Evolutionary conservation across 2,113 vertebrate species (phyloP).

Genomic region (Saguinus imperator): DNA sequence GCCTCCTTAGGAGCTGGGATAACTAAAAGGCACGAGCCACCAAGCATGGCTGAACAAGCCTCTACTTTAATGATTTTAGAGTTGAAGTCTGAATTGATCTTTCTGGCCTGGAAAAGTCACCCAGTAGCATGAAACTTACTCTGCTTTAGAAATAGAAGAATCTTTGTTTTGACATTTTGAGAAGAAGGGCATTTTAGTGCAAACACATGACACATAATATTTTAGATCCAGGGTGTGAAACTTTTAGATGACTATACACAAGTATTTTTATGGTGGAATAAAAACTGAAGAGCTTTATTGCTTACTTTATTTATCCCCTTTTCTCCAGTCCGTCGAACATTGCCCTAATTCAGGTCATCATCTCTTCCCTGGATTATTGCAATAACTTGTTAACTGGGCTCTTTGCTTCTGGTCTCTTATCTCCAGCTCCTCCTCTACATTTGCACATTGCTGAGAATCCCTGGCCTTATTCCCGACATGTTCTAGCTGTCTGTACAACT

Average conservation of each 20-base stretch:
- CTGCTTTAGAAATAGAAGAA: background rate
- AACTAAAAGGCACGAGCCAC: background rate
- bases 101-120: background rate
- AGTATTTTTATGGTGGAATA: background rate
- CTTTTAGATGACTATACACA: background rate
- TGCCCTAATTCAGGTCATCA: background rate
- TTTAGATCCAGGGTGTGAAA: background rate
- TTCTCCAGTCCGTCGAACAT: too few species aligned
- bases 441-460: background rate
- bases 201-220: background rate
- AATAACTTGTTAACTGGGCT: background rate
- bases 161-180: background rate
- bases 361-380: background rate
- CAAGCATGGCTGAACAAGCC: background rate
- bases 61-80: background rate
- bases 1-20: background rate
- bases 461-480: too few species aligned
- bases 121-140: background rate
- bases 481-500: background rate
- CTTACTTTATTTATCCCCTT: background rate
- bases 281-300: background rate
- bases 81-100: background rate
- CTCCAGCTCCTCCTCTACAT: too few species aligned
- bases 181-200: background rate
- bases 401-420: background rate